These are phyloP conservation scores for Lithophane socia DNA, from an alignment of 2,888 invertebrate species.

Conservation along the genomic window DNA sequence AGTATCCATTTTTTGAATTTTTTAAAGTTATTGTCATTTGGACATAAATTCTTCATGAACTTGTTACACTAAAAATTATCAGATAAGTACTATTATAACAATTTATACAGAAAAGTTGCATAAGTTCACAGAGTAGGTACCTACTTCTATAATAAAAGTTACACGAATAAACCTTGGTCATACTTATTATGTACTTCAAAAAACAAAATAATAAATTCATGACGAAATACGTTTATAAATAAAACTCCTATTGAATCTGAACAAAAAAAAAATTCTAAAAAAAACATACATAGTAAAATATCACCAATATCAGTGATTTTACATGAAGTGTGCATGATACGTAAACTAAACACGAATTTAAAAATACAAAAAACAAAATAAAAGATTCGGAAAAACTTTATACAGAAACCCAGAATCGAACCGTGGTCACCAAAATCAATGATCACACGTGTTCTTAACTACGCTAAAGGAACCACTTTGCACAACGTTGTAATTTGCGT, in stretches of 20 bases:
- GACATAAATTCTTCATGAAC: constrained; percentile 16
- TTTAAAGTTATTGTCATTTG: constrained; percentile 28
- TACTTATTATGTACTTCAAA: neutral
- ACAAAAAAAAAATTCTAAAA: constrained; percentile 1
- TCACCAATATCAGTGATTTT: constrained; percentile 15
- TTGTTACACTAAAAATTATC: constrained; percentile 35
- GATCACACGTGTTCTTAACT: constrained; percentile 70
- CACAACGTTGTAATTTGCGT: constrained; percentile 58
- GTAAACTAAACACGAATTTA: constrained; percentile 4
- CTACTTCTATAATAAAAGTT: neutral
- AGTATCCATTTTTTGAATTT: constrained; percentile 52
- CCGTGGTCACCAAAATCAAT: constrained; percentile 69
- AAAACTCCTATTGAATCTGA: neutral
- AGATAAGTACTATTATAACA: neutral
- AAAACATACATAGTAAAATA: constrained; percentile 1
- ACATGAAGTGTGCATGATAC: neutral
- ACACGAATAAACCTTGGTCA: neutral
- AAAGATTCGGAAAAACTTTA: constrained; percentile 51
- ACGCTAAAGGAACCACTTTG: constrained; percentile 63
- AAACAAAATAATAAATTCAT: neutral
- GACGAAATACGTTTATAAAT: neutral
- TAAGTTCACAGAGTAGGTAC: neutral
- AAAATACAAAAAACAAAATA: constrained; percentile 45
- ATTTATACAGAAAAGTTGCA: neutral
- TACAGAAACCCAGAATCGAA: constrained; percentile 73